Evolutionary conservation across 2,888 invertebrate species (phyloP).

Genomic region (Synanthedon myopaeformis): DNA sequence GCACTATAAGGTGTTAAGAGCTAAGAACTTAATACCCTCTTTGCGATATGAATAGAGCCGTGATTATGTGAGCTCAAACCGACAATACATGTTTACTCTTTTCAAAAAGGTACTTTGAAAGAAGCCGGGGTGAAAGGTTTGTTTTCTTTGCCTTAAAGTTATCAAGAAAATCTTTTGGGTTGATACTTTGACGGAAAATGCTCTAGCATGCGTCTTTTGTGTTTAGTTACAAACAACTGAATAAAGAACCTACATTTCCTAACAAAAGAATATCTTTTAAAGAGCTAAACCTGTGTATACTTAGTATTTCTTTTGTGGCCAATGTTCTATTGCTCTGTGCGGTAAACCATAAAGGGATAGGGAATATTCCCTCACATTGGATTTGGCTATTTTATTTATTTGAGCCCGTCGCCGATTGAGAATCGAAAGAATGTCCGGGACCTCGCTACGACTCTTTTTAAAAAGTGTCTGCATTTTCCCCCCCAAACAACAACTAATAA

Average conservation of each 20-base stretch:
- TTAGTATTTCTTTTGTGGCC: not conserved
- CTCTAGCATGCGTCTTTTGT: not conserved
- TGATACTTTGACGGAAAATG: not conserved
- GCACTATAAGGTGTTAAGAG: not conserved
- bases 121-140: not conserved
- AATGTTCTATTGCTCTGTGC: constrained; percentile 1
- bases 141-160: not conserved
- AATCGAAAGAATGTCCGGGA: not conserved
- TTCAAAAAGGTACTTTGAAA: not conserved
- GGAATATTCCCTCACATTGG: not conserved
- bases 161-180: not conserved
- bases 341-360: constrained; percentile 17
- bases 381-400: constrained; percentile 6
- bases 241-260: constrained; percentile 2
- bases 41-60: not conserved
- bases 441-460: not conserved
- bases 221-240: not conserved
- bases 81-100: not conserved
- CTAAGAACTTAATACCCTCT: not conserved
- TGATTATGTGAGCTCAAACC: not conserved
- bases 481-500: not conserved
- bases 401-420: constrained; percentile 3
- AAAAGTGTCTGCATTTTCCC: not conserved
- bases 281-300: not conserved
- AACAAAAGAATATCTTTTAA: constrained; percentile 4